Evolutionary conservation across 2,113 vertebrate genomes (phyloP).

Genomic region (Naja naja): DNA sequence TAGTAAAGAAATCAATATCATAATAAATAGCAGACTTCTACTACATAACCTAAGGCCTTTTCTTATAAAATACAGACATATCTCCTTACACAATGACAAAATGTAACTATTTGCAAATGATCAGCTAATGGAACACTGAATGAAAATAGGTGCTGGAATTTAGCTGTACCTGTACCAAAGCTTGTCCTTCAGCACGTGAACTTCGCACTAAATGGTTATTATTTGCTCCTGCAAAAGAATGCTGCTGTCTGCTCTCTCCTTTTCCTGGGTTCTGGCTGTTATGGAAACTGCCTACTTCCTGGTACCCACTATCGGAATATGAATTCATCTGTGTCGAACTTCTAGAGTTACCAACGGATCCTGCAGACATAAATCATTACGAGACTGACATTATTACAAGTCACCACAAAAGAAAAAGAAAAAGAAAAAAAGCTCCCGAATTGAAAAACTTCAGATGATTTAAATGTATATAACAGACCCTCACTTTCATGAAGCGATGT

Average conservation of each 20-base stretch:
- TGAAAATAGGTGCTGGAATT: background rate
- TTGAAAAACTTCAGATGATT: conserved; percentile 50
- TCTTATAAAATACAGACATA: background rate
- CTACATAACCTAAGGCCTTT: background rate
- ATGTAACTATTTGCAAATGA: background rate
- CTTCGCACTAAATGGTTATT: conserved; percentile 78
- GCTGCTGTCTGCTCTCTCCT: conserved; percentile 82
- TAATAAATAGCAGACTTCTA: background rate
- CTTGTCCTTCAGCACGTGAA: conserved; percentile 89
- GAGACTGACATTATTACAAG: conserved; percentile 11
- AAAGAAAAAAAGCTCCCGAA: background rate
- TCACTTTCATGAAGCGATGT: conserved; percentile 97
- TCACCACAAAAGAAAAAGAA: conserved; percentile 8
- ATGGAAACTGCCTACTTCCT: conserved; percentile 91
- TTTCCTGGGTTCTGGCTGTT: conserved; percentile 84
- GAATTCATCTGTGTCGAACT: conserved; percentile 98
- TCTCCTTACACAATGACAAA: background rate
- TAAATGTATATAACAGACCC: conserved; percentile 86
- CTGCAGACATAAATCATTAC: conserved; percentile 67
- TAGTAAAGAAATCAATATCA: background rate
- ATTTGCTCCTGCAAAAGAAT: conserved; percentile 74
- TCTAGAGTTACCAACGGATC: conserved; percentile 90
- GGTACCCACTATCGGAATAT: conserved; percentile 96
- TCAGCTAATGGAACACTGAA: rapidly evolving
- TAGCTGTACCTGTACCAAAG: conserved; percentile 81